These are phyloP conservation scores for Hemibates koningsi DNA, from an alignment of 2,113 vertebrate species.

Conservation along the genomic window DNA sequence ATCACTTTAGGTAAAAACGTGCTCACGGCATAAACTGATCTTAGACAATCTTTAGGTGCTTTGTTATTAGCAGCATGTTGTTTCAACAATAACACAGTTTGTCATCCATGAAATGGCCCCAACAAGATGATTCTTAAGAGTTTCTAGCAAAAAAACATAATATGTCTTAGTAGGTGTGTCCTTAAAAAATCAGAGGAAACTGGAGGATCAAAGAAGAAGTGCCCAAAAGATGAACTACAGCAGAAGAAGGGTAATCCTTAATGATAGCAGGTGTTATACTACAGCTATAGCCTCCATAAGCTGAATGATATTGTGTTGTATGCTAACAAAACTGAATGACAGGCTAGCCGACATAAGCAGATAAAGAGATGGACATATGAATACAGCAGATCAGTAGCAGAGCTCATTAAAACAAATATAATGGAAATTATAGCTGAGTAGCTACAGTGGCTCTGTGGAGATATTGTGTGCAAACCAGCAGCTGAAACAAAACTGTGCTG, in stretches of 20 bases:
- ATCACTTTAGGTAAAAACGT: neutral
- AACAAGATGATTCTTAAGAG: neutral
- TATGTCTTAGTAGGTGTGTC: accelerated
- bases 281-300: neutral
- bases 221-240: neutral
- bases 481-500: neutral
- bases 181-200: neutral
- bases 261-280: neutral
- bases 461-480: neutral
- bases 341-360: neutral
- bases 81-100: neutral
- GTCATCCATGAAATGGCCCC: neutral
- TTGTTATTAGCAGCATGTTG: neutral
- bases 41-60: neutral
- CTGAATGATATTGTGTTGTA: neutral
- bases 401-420: neutral
- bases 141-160: accelerated
- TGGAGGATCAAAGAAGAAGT: neutral
- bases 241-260: accelerated
- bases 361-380: neutral
- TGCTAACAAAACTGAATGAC: neutral
- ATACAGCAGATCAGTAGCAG: neutral
- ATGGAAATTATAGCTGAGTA: neutral
- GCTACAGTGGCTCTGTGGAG: neutral
- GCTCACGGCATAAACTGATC: neutral